A percentile compares a stretch with the other conserved stretches of the same genome.
Evolutionary conservation across 2,797 vertebrate genomes (phyloP).

Genomic region (Percopsis omiscomaycus): DNA sequence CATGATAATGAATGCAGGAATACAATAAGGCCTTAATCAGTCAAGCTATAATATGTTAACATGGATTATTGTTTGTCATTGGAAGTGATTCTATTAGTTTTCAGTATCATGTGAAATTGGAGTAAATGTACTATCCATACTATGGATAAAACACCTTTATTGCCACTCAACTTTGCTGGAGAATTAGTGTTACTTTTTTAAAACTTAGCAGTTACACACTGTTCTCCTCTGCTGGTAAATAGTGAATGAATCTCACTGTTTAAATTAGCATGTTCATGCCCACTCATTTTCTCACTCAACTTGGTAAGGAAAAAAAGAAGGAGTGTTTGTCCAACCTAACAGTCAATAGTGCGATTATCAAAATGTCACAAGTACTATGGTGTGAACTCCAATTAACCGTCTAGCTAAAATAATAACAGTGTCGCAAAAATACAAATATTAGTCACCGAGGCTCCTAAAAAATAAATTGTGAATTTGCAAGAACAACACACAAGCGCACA

Average conservation of each 20-base stretch:
- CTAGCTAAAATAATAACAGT: conserved; percentile 63
- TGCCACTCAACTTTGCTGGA: conserved; percentile 14
- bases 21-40: not conserved
- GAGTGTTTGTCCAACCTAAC: conserved; percentile 79
- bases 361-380: conserved; percentile 78
- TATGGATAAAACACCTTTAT: conserved; percentile 24
- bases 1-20: not conserved
- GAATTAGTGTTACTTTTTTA: conserved; percentile 15
- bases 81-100: not conserved
- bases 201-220: conserved; percentile 51
- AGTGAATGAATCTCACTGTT: conserved; percentile 79
- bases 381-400: conserved; percentile 77
- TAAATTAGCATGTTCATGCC: conserved; percentile 79
- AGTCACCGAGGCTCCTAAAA: conserved; percentile 28
- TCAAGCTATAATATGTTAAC: too few species aligned
- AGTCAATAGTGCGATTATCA: conserved; percentile 79
- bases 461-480: conserved; percentile 12
- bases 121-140: not conserved
- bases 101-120: not conserved
- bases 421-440: conserved; percentile 30
- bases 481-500: not conserved
- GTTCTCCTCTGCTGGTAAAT: conserved; percentile 64
- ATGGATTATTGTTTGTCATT: too few species aligned
- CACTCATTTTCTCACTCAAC: conserved; percentile 81
- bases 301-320: conserved; percentile 61